Percentiles rank a stretch among this genome's conserved stretches.
Evolutionary conservation across 1,140 invertebrate species (phyloP).

Genomic region (Calephelis nemesis): DNA sequence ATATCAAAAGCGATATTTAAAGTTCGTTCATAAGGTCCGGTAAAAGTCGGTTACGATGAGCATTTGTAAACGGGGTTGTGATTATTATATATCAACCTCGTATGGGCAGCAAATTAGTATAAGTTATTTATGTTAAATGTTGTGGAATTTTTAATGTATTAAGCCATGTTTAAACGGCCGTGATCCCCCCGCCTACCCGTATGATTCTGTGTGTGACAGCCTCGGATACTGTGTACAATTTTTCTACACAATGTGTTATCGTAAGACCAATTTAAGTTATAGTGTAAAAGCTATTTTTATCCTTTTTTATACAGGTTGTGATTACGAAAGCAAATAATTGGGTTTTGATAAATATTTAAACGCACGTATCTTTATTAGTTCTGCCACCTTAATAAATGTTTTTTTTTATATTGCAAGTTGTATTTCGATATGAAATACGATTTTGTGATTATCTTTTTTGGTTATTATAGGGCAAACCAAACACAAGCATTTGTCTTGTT

Average conservation of each 20-base stretch:
- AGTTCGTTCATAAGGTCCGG: constrained; percentile 27
- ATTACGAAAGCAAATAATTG: neutral
- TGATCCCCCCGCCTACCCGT: constrained; percentile 30
- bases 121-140: constrained; percentile 62
- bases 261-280: constrained; percentile 20
- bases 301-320: constrained; percentile 36
- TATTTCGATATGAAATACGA: no score
- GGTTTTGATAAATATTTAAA: neutral
- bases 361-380: neutral
- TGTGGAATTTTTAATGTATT: constrained; percentile 43
- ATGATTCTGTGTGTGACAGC: constrained; percentile 54
- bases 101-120: constrained; percentile 42
- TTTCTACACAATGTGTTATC: constrained; percentile 22
- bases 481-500: no score
- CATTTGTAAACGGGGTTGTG: constrained; percentile 45
- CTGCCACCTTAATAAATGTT: neutral
- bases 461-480: no score
- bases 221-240: constrained; percentile 42
- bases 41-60: constrained; percentile 35
- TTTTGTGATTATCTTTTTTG: no score
- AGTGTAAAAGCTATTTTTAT: neutral
- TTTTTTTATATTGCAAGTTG: no score
- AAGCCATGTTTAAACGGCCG: constrained; percentile 29
- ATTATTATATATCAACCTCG: constrained; percentile 40
- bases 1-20: constrained; percentile 13